Conservation (phyloP, 35 echinoderm and acorn worm genomes). For the Chiridota heheva region DNA sequence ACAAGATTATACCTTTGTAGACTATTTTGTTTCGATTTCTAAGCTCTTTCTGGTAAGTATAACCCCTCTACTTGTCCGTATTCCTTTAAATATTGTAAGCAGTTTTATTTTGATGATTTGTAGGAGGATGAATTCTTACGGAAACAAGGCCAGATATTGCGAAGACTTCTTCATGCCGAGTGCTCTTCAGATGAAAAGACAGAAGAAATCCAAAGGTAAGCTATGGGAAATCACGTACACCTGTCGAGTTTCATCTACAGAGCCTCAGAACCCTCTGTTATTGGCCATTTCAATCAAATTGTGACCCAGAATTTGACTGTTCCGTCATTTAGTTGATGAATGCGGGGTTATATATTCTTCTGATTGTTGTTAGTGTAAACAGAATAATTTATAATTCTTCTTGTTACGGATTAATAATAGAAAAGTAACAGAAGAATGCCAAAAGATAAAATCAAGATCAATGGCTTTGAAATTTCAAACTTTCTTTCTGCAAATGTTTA, state of each 20-base stretch:
- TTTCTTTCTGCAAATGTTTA: no score
- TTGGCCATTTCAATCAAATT: neutral
- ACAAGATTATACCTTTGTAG: no score
- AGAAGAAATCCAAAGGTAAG: constrained; percentile 79
- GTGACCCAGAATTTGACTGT: neutral
- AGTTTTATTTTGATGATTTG: neutral
- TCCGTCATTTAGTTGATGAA: neutral
- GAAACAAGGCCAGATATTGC: constrained; percentile 53
- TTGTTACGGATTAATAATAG: no score
- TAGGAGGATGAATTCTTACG: constrained; percentile 53
- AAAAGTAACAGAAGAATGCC: no score
- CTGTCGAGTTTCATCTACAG: neutral
- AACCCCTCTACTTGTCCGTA: neutral
- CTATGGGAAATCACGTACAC: neutral
- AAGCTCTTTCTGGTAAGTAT: neutral
- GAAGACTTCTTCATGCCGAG: constrained; percentile 55
- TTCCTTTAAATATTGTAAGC: neutral
- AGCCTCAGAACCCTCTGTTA: neutral
- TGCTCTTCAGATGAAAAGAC: constrained; percentile 64
- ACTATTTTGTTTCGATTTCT: neutral
- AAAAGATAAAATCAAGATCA: no score
- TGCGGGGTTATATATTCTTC: neutral
- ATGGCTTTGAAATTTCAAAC: no score
- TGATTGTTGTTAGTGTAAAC: neutral
- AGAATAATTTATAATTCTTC: neutral